Conservation (phyloP, 2,888 invertebrate genomes). For the Eulithis testata region DNA sequence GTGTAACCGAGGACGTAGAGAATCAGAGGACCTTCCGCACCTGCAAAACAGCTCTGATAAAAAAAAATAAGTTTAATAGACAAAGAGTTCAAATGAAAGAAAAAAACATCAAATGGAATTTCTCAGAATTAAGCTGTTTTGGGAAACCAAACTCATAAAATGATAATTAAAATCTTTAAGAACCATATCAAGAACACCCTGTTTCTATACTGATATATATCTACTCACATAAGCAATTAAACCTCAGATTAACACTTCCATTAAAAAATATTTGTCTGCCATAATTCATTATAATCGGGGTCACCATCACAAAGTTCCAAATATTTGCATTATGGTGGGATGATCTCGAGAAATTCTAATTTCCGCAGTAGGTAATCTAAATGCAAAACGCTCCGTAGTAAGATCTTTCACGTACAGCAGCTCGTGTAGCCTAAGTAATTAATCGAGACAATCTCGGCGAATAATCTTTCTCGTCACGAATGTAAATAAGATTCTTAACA, state of each 20-base stretch:
- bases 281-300: slow-evolving; percentile 33
- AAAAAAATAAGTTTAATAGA: too few species aligned
- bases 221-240: slow-evolving; percentile 3
- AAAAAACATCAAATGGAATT: background rate
- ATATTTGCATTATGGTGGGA: slow-evolving; percentile 14
- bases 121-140: too few species aligned
- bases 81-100: too few species aligned
- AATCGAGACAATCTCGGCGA: slow-evolving; percentile 53
- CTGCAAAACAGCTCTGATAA: slow-evolving; percentile 26
- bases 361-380: slow-evolving; percentile 25
- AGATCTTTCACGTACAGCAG: slow-evolving; percentile 40
- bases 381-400: slow-evolving; percentile 28
- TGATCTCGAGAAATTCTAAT: slow-evolving; percentile 28
- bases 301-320: slow-evolving; percentile 21
- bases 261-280: background rate
- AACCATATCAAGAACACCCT: slow-evolving; percentile 3
- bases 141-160: background rate
- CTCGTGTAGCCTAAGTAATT: slow-evolving; percentile 50
- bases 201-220: slow-evolving; percentile 14
- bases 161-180: background rate
- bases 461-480: slow-evolving; percentile 38
- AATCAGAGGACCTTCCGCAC: slow-evolving; percentile 64
- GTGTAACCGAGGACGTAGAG: slow-evolving; percentile 83
- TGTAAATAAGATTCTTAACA: slow-evolving; percentile 7
- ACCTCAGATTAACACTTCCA: slow-evolving; percentile 12